These are phyloP conservation scores for Drosophila ogumai DNA, from an alignment of 1,140 invertebrate species.

Conservation along the genomic window DNA sequence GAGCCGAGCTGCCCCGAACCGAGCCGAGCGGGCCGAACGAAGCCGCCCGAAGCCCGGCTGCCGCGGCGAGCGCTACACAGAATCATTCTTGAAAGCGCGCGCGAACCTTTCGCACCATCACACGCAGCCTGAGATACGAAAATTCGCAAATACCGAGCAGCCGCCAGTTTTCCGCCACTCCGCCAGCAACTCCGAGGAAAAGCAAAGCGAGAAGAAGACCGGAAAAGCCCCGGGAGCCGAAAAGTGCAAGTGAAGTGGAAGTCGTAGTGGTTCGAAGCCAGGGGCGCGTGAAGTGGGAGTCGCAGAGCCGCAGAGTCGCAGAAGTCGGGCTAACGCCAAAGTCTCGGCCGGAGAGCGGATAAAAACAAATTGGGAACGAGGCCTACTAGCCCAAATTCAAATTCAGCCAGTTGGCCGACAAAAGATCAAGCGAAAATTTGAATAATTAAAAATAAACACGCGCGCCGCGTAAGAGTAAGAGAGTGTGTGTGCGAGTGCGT, in stretches of 20 bases:
- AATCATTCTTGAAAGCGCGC: conserved; percentile 85
- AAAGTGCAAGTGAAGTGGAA: conserved; percentile 53
- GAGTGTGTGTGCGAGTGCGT: conserved; percentile 18
- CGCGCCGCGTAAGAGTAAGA: conserved; percentile 37
- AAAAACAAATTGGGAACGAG: conserved; percentile 77
- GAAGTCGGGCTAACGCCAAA: background rate
- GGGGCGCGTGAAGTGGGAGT: conserved; percentile 18
- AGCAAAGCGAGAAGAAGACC: conserved; percentile 3
- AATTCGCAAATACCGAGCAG: conserved; percentile 17
- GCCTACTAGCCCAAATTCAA: conserved; percentile 78
- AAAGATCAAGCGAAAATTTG: conserved; percentile 65
- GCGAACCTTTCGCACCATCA: conserved; percentile 78
- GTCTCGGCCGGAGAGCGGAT: conserved; percentile 24
- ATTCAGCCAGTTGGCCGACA: conserved; percentile 53
- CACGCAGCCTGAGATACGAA: conserved; percentile 45
- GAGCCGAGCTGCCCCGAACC: conserved; percentile 25
- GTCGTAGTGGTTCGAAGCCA: background rate
- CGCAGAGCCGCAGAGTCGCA: background rate
- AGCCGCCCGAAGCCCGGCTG: conserved; percentile 54
- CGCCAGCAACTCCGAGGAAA: background rate
- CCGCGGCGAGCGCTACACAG: conserved; percentile 58
- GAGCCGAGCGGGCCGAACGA: conserved; percentile 24
- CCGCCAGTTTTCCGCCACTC: conserved; percentile 21
- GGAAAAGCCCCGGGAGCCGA: conserved; percentile 22
- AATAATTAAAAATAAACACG: conserved; percentile 81